These are phyloP conservation scores for Limnodromus scolopaceus DNA, from an alignment of 2,797 vertebrate genomes.

Conservation along the genomic window DNA sequence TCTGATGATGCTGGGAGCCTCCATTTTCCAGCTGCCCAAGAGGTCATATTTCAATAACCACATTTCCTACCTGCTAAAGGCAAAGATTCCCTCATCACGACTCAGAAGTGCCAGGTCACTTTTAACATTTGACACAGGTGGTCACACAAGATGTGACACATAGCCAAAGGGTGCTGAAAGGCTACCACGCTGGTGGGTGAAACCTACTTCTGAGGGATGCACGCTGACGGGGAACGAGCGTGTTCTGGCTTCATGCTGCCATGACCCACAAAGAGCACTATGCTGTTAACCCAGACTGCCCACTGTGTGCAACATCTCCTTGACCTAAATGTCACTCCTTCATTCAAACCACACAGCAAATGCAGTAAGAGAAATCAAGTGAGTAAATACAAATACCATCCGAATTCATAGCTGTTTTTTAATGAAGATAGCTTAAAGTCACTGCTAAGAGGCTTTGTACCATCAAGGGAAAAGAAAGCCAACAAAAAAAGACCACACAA, in stretches of 20 bases:
- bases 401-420: background rate
- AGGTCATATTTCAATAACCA: background rate
- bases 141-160: background rate
- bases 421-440: background rate
- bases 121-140: background rate
- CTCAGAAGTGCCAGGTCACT: background rate
- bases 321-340: background rate
- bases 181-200: fast-evolving
- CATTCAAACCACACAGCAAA: background rate
- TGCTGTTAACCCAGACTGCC: background rate
- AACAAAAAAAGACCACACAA: background rate
- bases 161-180: background rate
- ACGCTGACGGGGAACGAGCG: fast-evolving
- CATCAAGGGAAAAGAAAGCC: background rate
- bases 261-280: fast-evolving
- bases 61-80: background rate
- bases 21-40: background rate
- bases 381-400: background rate
- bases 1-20: background rate
- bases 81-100: background rate
- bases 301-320: background rate
- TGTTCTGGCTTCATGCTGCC: background rate
- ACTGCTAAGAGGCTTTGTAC: background rate
- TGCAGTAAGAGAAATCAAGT: background rate
- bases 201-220: background rate